A percentile compares a stretch with the other conserved stretches of the same genome.
phyloP scores from a whole-genome alignment of 1,140 invertebrate species.

The Prorops nasuta region DNA sequence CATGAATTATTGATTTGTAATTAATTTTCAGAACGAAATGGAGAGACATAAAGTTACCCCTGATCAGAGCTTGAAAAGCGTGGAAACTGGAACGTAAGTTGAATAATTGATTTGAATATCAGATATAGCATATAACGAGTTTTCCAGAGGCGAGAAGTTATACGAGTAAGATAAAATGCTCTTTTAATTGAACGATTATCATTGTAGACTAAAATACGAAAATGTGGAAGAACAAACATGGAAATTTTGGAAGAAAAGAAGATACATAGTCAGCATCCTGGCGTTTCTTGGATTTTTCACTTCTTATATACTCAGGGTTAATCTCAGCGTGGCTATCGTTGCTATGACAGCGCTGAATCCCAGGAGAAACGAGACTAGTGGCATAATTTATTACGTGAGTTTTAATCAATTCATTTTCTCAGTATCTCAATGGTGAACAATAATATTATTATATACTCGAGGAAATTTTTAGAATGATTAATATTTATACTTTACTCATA shows the following conservation, averaged over 20 bases:
- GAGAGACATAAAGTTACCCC: constrained; percentile 20
- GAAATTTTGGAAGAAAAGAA: constrained; percentile 68
- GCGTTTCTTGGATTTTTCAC: constrained; percentile 88
- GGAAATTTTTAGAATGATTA: too few species aligned
- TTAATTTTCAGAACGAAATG: constrained; percentile 24
- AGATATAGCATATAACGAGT: too few species aligned
- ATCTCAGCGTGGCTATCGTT: constrained; percentile 86
- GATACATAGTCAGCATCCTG: constrained; percentile 73
- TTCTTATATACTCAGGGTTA: constrained; percentile 82
- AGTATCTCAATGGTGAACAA: too few species aligned
- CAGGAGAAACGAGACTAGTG: constrained; percentile 59
- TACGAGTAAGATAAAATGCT: too few species aligned
- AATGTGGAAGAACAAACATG: constrained; percentile 59
- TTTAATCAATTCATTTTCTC: too few species aligned
- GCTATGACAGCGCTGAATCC: constrained; percentile 78
- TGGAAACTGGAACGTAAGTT: constrained; percentile 25
- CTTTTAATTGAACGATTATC: too few species aligned
- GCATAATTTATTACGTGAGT: constrained; percentile 58
- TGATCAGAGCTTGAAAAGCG: constrained; percentile 12
- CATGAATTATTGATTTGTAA: not conserved
- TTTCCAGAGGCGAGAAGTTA: too few species aligned
- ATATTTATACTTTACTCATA: not conserved
- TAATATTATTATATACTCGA: too few species aligned
- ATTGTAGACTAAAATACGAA: constrained; percentile 54
- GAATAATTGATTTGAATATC: too few species aligned